Percentiles rank a stretch among this genome's conserved stretches.
Conservation (phyloP, 2,797 vertebrate species). For the Vultur gryphus region DNA sequence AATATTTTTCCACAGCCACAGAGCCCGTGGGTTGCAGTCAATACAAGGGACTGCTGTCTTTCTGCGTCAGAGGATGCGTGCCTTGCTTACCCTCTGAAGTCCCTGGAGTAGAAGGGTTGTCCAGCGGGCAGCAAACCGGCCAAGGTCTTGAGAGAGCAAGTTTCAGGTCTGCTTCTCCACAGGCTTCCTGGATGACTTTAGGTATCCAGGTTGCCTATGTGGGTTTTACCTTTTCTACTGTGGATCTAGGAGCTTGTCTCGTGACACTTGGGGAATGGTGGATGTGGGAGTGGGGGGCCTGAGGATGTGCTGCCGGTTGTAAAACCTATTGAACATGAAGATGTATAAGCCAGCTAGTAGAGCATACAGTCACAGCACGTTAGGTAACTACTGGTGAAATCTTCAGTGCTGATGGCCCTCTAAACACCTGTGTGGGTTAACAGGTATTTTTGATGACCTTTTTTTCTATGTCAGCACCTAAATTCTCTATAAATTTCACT, state of each 20-base stretch:
- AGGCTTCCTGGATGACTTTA: neutral
- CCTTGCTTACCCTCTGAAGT: neutral
- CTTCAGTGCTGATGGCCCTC: neutral
- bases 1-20: neutral
- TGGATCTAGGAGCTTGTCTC: neutral
- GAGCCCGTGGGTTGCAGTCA: neutral
- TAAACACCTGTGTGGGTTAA: neutral
- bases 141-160: neutral
- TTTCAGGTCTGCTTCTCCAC: neutral
- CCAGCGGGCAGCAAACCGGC: neutral
- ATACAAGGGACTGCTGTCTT: neutral
- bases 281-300: neutral
- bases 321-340: neutral
- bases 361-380: fast-evolving
- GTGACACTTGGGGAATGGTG: neutral
- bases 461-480: neutral
- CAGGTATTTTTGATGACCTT: neutral
- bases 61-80: fast-evolving
- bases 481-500: neutral
- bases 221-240: neutral
- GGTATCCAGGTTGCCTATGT: neutral
- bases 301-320: neutral
- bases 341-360: neutral
- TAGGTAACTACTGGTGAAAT: neutral
- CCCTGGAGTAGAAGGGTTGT: fast-evolving